These are phyloP conservation scores for Oscheius sp. DNA, from an alignment of 2,888 invertebrate species.

Conservation along the genomic window DNA sequence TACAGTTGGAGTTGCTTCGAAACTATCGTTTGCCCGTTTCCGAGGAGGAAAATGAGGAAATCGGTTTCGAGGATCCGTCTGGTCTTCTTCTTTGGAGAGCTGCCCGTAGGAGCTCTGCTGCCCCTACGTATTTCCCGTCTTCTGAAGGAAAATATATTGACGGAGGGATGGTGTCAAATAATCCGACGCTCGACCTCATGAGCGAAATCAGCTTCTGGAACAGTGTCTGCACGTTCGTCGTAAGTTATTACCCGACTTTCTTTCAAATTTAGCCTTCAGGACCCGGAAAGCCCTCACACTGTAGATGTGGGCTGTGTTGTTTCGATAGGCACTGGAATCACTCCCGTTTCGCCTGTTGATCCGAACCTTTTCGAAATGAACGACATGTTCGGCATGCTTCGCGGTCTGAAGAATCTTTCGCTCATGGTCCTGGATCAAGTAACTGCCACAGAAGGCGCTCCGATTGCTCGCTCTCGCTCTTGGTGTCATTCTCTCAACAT, in stretches of 20 bases:
- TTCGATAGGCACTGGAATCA: conserved; percentile 81
- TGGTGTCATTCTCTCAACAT: conserved; percentile 90
- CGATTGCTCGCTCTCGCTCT: conserved; percentile 90
- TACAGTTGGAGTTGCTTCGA: conserved; percentile 91
- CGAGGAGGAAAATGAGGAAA: conserved; percentile 63
- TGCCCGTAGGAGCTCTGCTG: conserved; percentile 92
- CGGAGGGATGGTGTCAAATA: conserved; percentile 82
- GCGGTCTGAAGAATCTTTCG: conserved; percentile 86
- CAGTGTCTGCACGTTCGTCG: conserved; percentile 80
- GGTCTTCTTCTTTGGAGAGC: conserved; percentile 87
- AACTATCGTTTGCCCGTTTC: conserved; percentile 81
- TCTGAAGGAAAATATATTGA: conserved; percentile 63
- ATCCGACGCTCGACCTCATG: conserved; percentile 92
- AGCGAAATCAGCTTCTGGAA: conserved; percentile 92
- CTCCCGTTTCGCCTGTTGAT: conserved; percentile 76
- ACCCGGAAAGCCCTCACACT: conserved; percentile 75
- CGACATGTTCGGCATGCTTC: conserved; percentile 52
- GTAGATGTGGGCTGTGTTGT: conserved; percentile 83
- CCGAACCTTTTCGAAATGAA: conserved; percentile 82
- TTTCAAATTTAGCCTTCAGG: conserved; percentile 53
- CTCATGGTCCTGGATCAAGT: conserved; percentile 93
- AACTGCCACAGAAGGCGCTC: conserved; percentile 90
- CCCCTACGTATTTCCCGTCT: conserved; percentile 86
- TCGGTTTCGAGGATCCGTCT: conserved; percentile 66
- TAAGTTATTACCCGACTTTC: neutral